Base-by-base conservation (phyloP, 2,888 invertebrate species). In the Agonopterix subpropinquella region DNA sequence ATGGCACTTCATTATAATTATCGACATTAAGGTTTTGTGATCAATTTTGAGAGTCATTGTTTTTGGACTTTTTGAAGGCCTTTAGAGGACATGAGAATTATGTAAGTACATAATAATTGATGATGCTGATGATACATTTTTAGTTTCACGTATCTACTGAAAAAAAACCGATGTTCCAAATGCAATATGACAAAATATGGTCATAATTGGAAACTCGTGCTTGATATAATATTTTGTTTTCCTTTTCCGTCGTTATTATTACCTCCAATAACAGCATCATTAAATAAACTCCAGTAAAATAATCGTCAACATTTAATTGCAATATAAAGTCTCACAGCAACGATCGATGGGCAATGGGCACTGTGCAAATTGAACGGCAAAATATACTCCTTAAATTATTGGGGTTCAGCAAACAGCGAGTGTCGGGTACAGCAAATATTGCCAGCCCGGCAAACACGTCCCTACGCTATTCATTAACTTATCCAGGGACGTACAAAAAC, bases 341-440 rank as follows among this genome's bases (percentile, higher is more conserved):
- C 57, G 65, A 64, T 60, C 62, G 62, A 64, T 60, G 64, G 61
- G 55, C 28, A 28, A 28, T 28, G 28, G 28, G 28, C 28, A 28
- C 11, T 62, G 62, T 53, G 55, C 64, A 73, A 74, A 76, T 75
- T 74, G 71, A 63, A 68, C 64, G 66, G 59, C 64, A 67, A 67
- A 68, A 70, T 70, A 67, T 71, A 70, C 70, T 73, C 67, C 75
- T 73, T 79, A 73, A 79, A 77, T 78, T 76, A 79, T 73, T 73
- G 69, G 71, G 73, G 69, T 65, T 62, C 66, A 58, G 59, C 61
- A 71, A 70, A 75, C 73, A 70, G 56, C 58, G 66, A 55, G 62
- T 49, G 61, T 58, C 51, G 48, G 57, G 57, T 18, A 47, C 37
- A 54, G 60, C 70, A 71, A 75, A 76, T 70, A 77, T 72, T 65